Base-by-base conservation (phyloP, 2,888 invertebrate genomes). In the Cinara cedri region DNA sequence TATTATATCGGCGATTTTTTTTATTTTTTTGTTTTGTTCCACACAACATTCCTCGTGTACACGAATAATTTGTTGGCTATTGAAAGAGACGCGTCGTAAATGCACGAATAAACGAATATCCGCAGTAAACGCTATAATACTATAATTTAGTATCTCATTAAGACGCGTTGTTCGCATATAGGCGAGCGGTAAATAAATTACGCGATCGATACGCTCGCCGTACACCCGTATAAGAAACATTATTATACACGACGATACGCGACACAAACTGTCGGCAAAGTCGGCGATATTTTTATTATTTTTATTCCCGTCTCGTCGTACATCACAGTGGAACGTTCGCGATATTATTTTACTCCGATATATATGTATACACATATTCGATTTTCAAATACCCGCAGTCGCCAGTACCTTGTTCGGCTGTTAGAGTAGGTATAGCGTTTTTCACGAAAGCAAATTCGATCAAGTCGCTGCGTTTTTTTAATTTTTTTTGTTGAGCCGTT, bases 201-300 rank as follows among this genome's bases (percentile, higher is more conserved):
- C 14, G 1, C 70, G 19, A 54, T 70, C 68, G 68, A 68, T 68
- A 68, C 54, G 34, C 54, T 34, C 42, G 34, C 10, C 4, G 21
- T 13, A 44, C 2, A 8, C 21, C 55, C 21, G 71, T 34, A n/a
- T n/a, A n/a, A n/a, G n/a, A n/a, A n/a, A n/a, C n/a, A n/a, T n/a
- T n/a, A n/a, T n/a, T n/a, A n/a, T n/a, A n/a, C n/a, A n/a, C n/a
- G n/a, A n/a, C n/a, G n/a, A n/a, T n/a, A 26, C 51, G 42, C 42
- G 55, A 55, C 19, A 55, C 55, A 71, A 55, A 55, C 42, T 21
- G 71, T 71, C 71, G 55, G 42, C 55, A 71, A n/a, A 70, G 70
- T 70, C 42, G 42, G 55, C 70, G 21, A 55, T 55, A 55, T 68
- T 49, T 19, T 21, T 34, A 16, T 63, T 19, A 9, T 13, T 21